Evolutionary conservation across 2,888 invertebrate genomes (phyloP).

Genomic region (Xestia sexstrigata): DNA sequence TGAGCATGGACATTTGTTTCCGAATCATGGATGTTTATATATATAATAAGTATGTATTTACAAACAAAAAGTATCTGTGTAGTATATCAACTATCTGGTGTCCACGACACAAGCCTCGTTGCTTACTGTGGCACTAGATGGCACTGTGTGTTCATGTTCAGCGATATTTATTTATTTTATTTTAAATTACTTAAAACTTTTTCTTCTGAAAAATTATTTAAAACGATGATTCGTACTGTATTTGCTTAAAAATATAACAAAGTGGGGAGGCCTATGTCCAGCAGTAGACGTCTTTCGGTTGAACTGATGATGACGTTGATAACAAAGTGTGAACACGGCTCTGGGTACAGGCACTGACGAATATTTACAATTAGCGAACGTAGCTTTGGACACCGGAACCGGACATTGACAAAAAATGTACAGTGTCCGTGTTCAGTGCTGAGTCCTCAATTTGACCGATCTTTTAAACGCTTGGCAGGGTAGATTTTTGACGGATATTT

Average conservation of each 20-base stretch:
- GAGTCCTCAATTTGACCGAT: neutral
- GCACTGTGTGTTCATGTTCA: too few relatives aligned
- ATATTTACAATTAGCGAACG: neutral
- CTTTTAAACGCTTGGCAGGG: neutral
- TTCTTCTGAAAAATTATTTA: neutral
- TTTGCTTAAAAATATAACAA: neutral
- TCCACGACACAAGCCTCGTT: too few relatives aligned
- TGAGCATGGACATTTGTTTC: too few relatives aligned
- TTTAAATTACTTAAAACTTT: conserved; percentile 5
- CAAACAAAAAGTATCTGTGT: too few relatives aligned
- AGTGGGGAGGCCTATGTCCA: too few relatives aligned
- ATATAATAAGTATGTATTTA: too few relatives aligned
- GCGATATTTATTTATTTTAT: too few relatives aligned
- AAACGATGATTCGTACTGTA: neutral
- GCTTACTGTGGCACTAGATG: too few relatives aligned
- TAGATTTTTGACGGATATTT: neutral
- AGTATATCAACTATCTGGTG: too few relatives aligned
- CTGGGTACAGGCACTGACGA: neutral
- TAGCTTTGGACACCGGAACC: neutral
- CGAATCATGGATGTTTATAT: too few relatives aligned
- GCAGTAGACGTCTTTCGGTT: too few relatives aligned
- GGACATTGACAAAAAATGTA: neutral
- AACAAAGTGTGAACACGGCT: neutral
- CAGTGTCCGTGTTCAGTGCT: neutral
- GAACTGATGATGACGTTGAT: too few relatives aligned